Conservation (phyloP, 2,797 vertebrate genomes). For the Diplodus sargus region DNA sequence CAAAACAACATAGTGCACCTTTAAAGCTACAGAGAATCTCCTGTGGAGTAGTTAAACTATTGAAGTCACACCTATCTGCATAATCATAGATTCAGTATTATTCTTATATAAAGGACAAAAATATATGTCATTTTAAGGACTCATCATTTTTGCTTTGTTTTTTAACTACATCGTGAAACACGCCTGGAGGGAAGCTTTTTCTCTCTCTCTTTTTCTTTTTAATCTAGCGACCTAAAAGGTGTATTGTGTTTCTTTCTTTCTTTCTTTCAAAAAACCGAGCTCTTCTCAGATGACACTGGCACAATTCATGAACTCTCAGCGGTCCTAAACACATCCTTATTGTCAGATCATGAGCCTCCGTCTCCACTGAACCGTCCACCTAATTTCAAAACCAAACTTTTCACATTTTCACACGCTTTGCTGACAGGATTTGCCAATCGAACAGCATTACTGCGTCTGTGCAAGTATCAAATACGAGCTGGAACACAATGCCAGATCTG, state of each 20-base stretch:
- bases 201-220: not conserved
- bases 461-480: slow-evolving; percentile 1
- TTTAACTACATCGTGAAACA: too few relatives aligned
- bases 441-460: not conserved
- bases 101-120: too few relatives aligned
- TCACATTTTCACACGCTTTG: not conserved
- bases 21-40: too few relatives aligned
- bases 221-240: not conserved
- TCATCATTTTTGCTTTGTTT: too few relatives aligned
- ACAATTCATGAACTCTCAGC: not conserved
- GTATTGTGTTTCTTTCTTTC: slow-evolving; percentile 40
- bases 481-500: not conserved
- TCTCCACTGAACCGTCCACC: not conserved
- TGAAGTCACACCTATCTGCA: too few relatives aligned
- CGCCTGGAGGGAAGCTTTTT: not conserved
- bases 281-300: slow-evolving; percentile 43
- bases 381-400: not conserved
- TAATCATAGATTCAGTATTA: too few relatives aligned
- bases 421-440: not conserved
- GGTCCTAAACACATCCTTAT: not conserved
- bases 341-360: slow-evolving; percentile 13
- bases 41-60: too few relatives aligned
- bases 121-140: too few relatives aligned
- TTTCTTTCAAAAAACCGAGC: not conserved
- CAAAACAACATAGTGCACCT: too few relatives aligned